Evolutionary conservation across 1,140 invertebrate species (phyloP), one percentile per base, ranked within the genome.

Genomic region (Drosophila willistoni): DNA sequence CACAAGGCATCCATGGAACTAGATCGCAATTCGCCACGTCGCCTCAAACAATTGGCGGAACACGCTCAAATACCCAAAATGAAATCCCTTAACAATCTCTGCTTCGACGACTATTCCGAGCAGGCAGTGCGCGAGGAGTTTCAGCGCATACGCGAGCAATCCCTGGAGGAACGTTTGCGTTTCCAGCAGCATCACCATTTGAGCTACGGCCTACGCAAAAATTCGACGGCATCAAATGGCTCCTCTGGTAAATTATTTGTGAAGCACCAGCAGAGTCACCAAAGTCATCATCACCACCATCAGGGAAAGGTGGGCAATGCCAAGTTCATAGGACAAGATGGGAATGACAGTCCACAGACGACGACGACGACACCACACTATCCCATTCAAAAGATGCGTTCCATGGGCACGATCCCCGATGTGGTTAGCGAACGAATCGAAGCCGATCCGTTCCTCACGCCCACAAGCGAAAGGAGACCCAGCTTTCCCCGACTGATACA

Each of bases 351-450:
- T 63, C 78, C 87, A 2, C 73, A 78, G 12, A 34, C 14, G 7
- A 5, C n/a, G n/a, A 33, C 29, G 17, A 57, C 54, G 25, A 13
- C 59, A 1, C n/a, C 42, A 3, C 81, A 86, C 17, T 86, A 92
- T 82, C 91, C 91, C 34, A 91, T 92, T 47, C 90, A 90, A 47
- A 92, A 92, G 56, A 92, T 92, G 77, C 81, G 90, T 9, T 92
- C 91, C 7, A 87, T 92, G 84, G 91, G 91, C 64, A 92, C 91
- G 29, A 92, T 92, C 81, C 81, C 91, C 3, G 91, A 92, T 68
- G 69, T 90, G 3, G 71, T 91, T 0, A 87, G 73, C 41, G 91
- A 92, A 39, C 89, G 91, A 29, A 73, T 92, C 13, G 78, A 80
- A 57, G 74, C 82, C 0, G 91, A 92, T 72, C 91, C 91, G 0